Evolutionary conservation across 2,113 vertebrate species (phyloP), one percentile per base, ranked within the genome.

Genomic region (Sylvietta virens): DNA sequence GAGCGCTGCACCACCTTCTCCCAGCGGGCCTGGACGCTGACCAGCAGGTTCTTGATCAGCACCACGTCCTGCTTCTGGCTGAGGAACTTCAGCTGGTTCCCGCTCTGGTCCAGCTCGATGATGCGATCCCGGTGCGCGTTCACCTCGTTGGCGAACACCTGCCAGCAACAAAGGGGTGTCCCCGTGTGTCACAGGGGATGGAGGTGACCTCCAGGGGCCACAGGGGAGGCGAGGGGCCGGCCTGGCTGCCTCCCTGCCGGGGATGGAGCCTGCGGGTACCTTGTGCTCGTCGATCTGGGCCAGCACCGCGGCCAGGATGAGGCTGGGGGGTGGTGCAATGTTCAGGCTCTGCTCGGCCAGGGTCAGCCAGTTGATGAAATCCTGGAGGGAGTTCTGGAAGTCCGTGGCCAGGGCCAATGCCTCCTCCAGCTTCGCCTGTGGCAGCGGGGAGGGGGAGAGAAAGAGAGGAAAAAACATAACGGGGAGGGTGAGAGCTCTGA

Each of bases 311-410:
- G 98, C 98, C 35, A 99, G 98, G 62, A 99, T 99, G 87, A 99
- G 98, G 97, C 99, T 99, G 58, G 99, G 98, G 0, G 99, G 97
- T 33, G 99, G 98, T 0, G 98, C 98, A 22, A 99, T 97, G 97
- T 99, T 99, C 94, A 99, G 97, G 73, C 98, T 99, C 97, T 99
- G 99, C 80, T 99, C 99, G 1, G 99, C 99, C 77, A 99, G 98
- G 0, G 99, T 99, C 91, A 99, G 98, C 99, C 99, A 99, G 98
- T 99, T 99, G 97, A 99, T 99, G 97, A 99, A 99, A 94, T 99
- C 99, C 97, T 99, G 99, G 30, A 99, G 98, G 47, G 99, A 99
- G 37, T 99, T 98, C 98, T 99, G 99, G 97, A 99, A 99, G 77
- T 99, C 98, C 1, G 98, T 99, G 45, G 99, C 99, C 96, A 99